Evolutionary conservation across 1,140 invertebrate genomes (phyloP), one percentile per base, ranked within the genome.

Genomic region (Leptinotarsa undecemlineata): DNA sequence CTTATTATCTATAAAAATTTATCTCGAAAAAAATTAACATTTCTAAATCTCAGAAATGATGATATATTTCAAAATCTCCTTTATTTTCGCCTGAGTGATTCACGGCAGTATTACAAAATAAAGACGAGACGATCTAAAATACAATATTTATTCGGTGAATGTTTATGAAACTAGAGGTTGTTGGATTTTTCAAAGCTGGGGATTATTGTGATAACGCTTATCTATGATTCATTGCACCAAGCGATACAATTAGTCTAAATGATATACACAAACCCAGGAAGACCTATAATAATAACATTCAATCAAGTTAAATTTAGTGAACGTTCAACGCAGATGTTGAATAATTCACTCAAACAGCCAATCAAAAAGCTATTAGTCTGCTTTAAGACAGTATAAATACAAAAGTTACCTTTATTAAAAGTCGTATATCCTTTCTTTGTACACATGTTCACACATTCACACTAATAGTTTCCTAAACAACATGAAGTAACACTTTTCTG

Each of bases 341-440:
- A 57, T 57, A 57, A 57, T 57, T 57, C 51, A 5, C 51, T 57
- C 51, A 8, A 6, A 15, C n/a, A 57, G 51, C 15, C 51, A 57
- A 57, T 57, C 4, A 57, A 57, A 17, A 6, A 5, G 51, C 15
- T 57, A 15, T 6, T 57, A 15, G 15, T 14, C 15, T 19, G 14
- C 1, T 19, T 17, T 1, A 8, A 19, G 6, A 15, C 2, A 17
- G 15, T 57, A 4, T 5, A 57, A 57, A 5, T 19, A 57, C n/a
- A 17, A 15, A 15, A 57, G 4, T 57, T 57, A 57, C 51, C 51
- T 57, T 57, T 57, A 57, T 68, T 68, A 47, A 19, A 47, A 68
- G 23, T 42, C 66, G 42, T 47, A 68, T 68, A 68, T 68, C 66
- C 66, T 23, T 47, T 68, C 23, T 68, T 68, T 42, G 66, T 68